phyloP scores from a whole-genome alignment of 53 echinoderm and acorn worm species.

The Henricia sp. region DNA sequence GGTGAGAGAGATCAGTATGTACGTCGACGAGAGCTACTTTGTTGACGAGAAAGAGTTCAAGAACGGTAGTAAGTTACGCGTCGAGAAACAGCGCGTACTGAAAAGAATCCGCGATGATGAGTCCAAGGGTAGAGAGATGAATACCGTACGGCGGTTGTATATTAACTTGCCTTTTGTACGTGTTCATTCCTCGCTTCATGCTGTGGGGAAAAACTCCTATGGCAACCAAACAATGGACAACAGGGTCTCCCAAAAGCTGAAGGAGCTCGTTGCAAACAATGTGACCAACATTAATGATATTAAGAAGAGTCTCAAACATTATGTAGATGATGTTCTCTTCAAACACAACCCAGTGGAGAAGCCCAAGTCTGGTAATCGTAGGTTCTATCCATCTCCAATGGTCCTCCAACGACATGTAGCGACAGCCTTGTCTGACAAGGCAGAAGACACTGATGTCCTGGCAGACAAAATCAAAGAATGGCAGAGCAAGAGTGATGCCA shows the following conservation, averaged over 20 bases:
- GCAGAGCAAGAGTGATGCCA: conserved; percentile 23
- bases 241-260: conserved; percentile 44
- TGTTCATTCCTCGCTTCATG: conserved; percentile 47
- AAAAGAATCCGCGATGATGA: conserved; percentile 54
- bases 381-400: conserved; percentile 55
- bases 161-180: conserved; percentile 51
- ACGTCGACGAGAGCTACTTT: conserved; percentile 35
- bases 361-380: conserved; percentile 56
- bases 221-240: conserved; percentile 54
- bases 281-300: conserved; percentile 60
- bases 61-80: conserved; percentile 42
- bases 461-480: conserved; percentile 42
- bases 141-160: conserved; percentile 33
- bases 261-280: conserved; percentile 55
- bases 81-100: conserved; percentile 56
- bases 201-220: conserved; percentile 44
- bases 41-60: conserved; percentile 53
- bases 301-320: conserved; percentile 43
- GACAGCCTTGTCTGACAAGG: neutral
- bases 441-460: conserved; percentile 28
- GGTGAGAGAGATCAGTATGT: conserved; percentile 57
- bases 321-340: conserved; percentile 65
- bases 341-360: conserved; percentile 55
- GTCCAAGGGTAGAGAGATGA: conserved; percentile 44
- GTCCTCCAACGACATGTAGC: conserved; percentile 48